These are phyloP conservation scores for Gymnocheta viridis DNA, from an alignment of 2,888 invertebrate genomes.

Conservation along the genomic window DNA sequence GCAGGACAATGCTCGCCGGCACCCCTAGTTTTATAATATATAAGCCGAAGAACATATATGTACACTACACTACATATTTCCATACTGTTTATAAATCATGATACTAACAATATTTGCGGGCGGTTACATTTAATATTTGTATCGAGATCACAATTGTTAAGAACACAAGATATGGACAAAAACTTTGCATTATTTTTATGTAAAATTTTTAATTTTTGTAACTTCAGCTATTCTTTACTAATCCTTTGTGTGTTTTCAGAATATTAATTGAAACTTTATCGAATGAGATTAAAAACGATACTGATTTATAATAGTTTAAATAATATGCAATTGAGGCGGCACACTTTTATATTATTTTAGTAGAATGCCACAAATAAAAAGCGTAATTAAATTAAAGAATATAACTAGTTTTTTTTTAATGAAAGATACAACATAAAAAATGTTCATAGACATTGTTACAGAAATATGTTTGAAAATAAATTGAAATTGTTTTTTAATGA, in stretches of 20 bases:
- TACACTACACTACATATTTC: background rate
- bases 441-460: no score
- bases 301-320: conserved; percentile 8
- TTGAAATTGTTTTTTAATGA: background rate
- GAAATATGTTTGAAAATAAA: background rate
- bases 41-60: no score
- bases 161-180: background rate
- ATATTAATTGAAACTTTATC: conserved; percentile 2
- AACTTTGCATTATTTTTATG: conserved; percentile 4
- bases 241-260: background rate
- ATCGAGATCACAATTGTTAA: background rate
- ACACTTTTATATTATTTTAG: background rate
- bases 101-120: conserved; percentile 11
- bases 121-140: background rate
- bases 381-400: background rate
- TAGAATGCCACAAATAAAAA: background rate
- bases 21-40: no score
- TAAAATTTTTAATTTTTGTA: background rate
- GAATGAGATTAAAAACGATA: conserved; percentile 21
- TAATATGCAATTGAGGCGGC: background rate
- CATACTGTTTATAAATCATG: background rate
- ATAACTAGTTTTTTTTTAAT: background rate
- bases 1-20: no score
- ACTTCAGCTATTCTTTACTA: background rate
- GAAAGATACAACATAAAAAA: background rate